phyloP scores from a whole-genome alignment of 2,113 vertebrate genomes.

The Odocoileus hemionus region DNA sequence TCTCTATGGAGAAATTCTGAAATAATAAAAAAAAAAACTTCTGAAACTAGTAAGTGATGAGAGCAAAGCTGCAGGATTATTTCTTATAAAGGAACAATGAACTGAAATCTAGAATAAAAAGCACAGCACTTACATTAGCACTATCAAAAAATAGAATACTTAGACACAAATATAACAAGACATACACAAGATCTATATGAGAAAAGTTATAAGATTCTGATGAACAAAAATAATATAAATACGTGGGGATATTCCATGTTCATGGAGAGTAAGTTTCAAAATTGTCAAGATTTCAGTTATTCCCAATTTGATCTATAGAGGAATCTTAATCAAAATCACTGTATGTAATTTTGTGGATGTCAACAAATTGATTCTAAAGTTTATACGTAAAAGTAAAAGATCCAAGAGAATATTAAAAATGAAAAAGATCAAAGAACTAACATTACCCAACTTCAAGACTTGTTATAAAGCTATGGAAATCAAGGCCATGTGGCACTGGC shows the following conservation, averaged over 20 bases:
- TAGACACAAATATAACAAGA: background rate
- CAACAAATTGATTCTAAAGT: background rate
- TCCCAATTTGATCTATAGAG: background rate
- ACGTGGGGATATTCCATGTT: background rate
- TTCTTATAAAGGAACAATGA: background rate
- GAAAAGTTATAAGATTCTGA: background rate
- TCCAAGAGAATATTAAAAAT: background rate
- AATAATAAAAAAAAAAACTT: background rate
- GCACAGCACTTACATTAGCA: background rate
- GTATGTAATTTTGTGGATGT: background rate
- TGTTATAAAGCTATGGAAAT: background rate
- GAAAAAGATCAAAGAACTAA: background rate
- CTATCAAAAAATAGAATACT: background rate
- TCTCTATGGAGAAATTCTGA: background rate
- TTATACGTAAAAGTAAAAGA: background rate
- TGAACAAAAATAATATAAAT: background rate
- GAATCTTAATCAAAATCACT: background rate
- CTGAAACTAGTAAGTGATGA: background rate
- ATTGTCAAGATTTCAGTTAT: background rate
- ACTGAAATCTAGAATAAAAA: background rate
- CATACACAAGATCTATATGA: background rate
- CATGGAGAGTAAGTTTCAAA: background rate
- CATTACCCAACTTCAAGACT: background rate
- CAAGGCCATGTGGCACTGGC: background rate
- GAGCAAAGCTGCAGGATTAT: background rate